Base-by-base conservation (phyloP, 1,140 invertebrate genomes). In the Lordiphosa clarofinis region DNA sequence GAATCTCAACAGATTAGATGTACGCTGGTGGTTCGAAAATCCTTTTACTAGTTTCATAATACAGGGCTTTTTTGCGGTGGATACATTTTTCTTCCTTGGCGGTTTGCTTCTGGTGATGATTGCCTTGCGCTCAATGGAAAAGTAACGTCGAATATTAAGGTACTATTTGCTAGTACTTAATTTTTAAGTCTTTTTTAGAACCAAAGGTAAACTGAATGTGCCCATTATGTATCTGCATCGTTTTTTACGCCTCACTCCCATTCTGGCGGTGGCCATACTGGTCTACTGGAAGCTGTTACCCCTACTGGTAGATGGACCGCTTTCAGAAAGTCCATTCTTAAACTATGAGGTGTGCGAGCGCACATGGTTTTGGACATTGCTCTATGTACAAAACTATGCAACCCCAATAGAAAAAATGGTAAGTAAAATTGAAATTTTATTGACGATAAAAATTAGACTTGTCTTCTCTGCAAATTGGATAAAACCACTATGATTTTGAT, bases 191-290 rank as follows among this genome's bases (percentile, higher is more conserved):
- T 33, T 10, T 28, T 35, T 0, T 33, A 86, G 66, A 56, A 21
- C 36, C 3, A 71, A 59, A 10, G 79, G 79, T 11, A 74, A 50
- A 11, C 12, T 84, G 2, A 86, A 86, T 37, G 56, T 79, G 0
- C 62, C 79, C 0, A 9, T 86, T 10, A 86, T 86, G 79, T 86
- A 86, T 35, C 40, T 86, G 47, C 79, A 86, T 28, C 79, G 79
- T 2, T 79, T 60, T 21, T 33, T 86, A 13, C 66, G 79, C 0
- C 63, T 86, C 0, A 86, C 79, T 4, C 79, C 79, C 0, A 38
- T 78, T 1, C 4, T 86, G 7, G 79, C 19, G 1, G 4, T 78
- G 11, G 62, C 47, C 21, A 50, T 86, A 7, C 43, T 84, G 2
- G 55, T 70, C 1, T 69, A 46, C 10, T 28, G 37, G 12, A 61